Evolutionary conservation across 2,888 invertebrate species (phyloP).

Genomic region (Drosophila antonietae): DNA sequence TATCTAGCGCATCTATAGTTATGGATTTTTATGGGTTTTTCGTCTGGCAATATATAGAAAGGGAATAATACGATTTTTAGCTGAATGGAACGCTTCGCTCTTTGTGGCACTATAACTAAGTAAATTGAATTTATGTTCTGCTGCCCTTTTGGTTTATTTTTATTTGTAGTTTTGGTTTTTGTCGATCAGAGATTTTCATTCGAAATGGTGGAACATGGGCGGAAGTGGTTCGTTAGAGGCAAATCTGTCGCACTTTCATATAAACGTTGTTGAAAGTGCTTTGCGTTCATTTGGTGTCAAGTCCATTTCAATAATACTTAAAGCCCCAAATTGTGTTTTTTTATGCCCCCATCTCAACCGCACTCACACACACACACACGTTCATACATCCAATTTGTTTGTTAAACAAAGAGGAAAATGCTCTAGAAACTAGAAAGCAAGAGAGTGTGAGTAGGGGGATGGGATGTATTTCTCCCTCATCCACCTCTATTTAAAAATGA

Average conservation of each 20-base stretch:
- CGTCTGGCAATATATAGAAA: constrained; percentile 29
- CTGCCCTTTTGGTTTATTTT: background rate
- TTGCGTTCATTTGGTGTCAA: constrained; percentile 75
- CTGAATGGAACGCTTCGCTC: constrained; percentile 12
- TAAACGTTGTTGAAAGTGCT: constrained; percentile 39
- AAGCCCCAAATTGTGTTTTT: constrained; percentile 18
- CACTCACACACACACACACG: constrained; percentile 5
- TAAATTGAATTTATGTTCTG: constrained; percentile 10
- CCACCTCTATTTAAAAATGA: constrained; percentile 3
- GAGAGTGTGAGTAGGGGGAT: too few relatives aligned
- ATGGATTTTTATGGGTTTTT: constrained; percentile 63
- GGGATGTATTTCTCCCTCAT: background rate
- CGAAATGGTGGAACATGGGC: constrained; percentile 10
- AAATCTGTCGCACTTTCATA: constrained; percentile 60
- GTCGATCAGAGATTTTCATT: background rate
- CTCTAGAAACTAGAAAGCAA: background rate
- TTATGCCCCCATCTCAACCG: constrained; percentile 13
- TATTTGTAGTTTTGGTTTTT: background rate
- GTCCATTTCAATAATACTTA: constrained; percentile 70
- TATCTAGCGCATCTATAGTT: constrained; percentile 16
- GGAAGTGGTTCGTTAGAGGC: constrained; percentile 44
- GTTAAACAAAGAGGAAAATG: constrained; percentile 70
- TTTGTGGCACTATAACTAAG: constrained; percentile 6
- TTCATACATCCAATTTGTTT: constrained; percentile 57
- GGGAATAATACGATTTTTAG: constrained; percentile 25